Evolutionary conservation across 2,113 vertebrate species (phyloP).

Genomic region (Cyanoderma ruficeps): DNA sequence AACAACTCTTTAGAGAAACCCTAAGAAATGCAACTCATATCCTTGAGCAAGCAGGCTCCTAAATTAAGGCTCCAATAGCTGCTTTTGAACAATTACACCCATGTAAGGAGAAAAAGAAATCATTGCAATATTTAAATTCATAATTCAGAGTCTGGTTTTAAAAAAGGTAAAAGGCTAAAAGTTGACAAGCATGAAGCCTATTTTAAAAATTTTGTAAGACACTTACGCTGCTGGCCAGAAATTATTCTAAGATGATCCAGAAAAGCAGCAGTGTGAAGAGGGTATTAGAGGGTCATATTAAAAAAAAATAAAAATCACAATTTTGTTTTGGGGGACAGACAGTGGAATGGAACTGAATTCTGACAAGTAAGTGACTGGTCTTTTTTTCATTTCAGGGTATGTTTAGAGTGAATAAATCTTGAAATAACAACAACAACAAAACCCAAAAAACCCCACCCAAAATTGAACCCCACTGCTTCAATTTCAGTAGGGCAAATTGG

Average conservation of each 20-base stretch:
- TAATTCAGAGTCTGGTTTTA: not conserved
- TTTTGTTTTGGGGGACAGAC: not conserved
- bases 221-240: not conserved
- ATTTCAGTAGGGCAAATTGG: not conserved
- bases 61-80: not conserved
- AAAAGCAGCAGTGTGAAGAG: not conserved
- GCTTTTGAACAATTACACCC: not conserved
- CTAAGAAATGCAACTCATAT: not conserved
- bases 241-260: not conserved
- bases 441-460: rapidly evolving
- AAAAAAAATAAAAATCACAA: not conserved
- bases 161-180: not conserved
- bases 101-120: not conserved
- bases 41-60: not conserved
- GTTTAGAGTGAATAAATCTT: not conserved
- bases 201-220: not conserved
- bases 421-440: not conserved
- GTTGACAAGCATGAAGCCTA: not conserved
- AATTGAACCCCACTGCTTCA: no score
- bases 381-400: not conserved
- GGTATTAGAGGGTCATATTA: not conserved
- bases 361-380: not conserved
- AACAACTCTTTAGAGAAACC: not conserved
- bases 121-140: not conserved
- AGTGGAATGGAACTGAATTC: not conserved